Evolutionary conservation across 2,797 vertebrate species (phyloP).

Genomic region (Sternarchorhynchus goeldii): DNA sequence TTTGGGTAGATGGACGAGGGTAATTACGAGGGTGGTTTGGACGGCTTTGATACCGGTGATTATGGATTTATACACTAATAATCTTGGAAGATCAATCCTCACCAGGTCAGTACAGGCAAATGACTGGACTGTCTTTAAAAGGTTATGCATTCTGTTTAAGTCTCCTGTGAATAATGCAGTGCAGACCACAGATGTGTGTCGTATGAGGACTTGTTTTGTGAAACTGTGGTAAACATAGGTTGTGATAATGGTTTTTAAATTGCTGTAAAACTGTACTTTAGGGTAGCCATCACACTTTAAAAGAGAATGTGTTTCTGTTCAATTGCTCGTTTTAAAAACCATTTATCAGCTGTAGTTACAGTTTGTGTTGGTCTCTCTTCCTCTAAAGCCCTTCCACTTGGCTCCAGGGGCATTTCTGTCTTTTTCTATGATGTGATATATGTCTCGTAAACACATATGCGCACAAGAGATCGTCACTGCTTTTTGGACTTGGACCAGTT

Average conservation of each 20-base stretch:
- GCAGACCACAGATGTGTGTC: conserved; percentile 7
- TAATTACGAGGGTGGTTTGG: not conserved
- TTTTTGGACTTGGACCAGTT: conserved; percentile 18
- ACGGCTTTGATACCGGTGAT: not conserved
- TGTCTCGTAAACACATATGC: conserved; percentile 8
- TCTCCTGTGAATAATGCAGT: not conserved
- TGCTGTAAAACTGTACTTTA: conserved; percentile 36
- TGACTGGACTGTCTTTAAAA: conserved; percentile 14
- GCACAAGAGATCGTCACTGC: not conserved
- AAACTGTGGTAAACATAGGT: conserved; percentile 25
- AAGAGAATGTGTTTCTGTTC: conserved; percentile 25
- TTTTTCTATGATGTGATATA: conserved; percentile 26
- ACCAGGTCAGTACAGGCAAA: not conserved
- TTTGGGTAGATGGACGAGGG: not conserved
- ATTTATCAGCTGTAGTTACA: conserved; percentile 15
- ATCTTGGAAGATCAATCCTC: not conserved
- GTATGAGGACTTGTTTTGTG: conserved; percentile 31
- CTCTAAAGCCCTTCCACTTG: conserved; percentile 25
- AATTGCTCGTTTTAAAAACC: conserved; percentile 22
- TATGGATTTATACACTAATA: not conserved
- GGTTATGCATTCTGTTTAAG: not conserved
- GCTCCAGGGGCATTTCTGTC: conserved; percentile 14
- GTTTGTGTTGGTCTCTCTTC: conserved; percentile 20
- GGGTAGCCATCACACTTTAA: not conserved
- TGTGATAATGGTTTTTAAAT: conserved; percentile 36